phyloP scores from a whole-genome alignment of 2,113 vertebrate genomes.

The Pollachius pollachius region DNA sequence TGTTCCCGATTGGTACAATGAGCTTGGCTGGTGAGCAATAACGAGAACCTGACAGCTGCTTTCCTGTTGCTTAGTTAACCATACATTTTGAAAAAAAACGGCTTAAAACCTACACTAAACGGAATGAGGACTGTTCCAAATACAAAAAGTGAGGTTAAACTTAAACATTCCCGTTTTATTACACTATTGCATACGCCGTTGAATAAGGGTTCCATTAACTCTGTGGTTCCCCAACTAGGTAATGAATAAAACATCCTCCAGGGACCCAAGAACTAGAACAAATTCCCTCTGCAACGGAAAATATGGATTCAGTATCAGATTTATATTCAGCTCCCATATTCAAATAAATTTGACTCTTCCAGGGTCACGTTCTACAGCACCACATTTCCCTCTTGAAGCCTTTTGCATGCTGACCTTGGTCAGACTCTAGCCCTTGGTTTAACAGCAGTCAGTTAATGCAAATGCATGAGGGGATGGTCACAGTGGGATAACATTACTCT shows the following conservation, averaged over 20 bases:
- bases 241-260: constrained; percentile 5
- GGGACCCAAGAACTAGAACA: constrained; percentile 25
- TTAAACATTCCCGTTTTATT: not conserved
- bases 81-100: not conserved
- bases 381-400: constrained; percentile 38
- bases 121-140: not conserved
- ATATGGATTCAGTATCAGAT: constrained; percentile 33
- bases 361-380: constrained; percentile 41
- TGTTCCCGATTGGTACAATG: no score
- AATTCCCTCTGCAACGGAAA: constrained; percentile 28
- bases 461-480: constrained; percentile 14
- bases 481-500: constrained; percentile 4
- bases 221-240: not conserved
- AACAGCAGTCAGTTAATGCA: constrained; percentile 46
- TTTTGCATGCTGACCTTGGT: constrained; percentile 41
- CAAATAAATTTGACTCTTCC: constrained; percentile 21
- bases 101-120: no score
- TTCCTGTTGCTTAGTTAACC: not conserved
- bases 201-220: not conserved
- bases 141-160: not conserved
- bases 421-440: constrained; percentile 24
- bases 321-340: constrained; percentile 34
- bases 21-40: no score
- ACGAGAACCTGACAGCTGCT: not conserved
- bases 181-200: not conserved